Base-by-base conservation (phyloP, 2,888 invertebrate genomes). In the Parapristionchus giblindavisi region DNA sequence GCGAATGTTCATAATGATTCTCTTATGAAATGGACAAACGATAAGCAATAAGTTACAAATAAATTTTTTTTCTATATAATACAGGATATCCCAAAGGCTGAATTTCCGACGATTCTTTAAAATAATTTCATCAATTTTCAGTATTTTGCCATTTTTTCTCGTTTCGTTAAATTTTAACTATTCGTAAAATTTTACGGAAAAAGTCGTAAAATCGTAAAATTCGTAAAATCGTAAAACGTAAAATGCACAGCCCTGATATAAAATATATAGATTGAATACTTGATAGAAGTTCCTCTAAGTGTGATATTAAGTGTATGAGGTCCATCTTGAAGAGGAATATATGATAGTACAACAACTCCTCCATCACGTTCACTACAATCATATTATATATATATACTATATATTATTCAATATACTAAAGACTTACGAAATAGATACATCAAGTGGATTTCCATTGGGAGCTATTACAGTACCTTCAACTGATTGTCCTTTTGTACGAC, bases 251-350 rank as follows among this genome's bases (percentile, higher is more conserved):
- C n/a, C n/a, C n/a, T n/a, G n/a, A n/a, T n/a, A n/a, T n/a, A n/a
- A n/a, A n/a, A n/a, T 21, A 17, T 56, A 32, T n/a, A 63, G 40
- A n/a, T 32, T 8, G 38, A 75, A 40, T 51, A 79, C 78, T 24
- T 76, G 68, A 83, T 78, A 43, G 80, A 75, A 1, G 77, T 75
- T 70, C 83, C 83, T 68, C 82, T 78, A 72, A 83, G 75, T 48
- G 78, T 77, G 51, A 85, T 72, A 40, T 80, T 80, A 70, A 82
- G 65, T 6, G 72, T 77, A 63, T 85, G 81, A 27, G 58, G 32
- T 52, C 84, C 84, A 68, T 81, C 81, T 4, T 51, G 24, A 6
- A 74, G 14, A 14, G 84, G 84, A 24, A 76, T 74, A 75, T 80
- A 84, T 36, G 77, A 76, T 6, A 83, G n/a, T 0, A 77, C 77